Conservation (phyloP, 2,797 vertebrate genomes). For the Smutsia gigantea region DNA sequence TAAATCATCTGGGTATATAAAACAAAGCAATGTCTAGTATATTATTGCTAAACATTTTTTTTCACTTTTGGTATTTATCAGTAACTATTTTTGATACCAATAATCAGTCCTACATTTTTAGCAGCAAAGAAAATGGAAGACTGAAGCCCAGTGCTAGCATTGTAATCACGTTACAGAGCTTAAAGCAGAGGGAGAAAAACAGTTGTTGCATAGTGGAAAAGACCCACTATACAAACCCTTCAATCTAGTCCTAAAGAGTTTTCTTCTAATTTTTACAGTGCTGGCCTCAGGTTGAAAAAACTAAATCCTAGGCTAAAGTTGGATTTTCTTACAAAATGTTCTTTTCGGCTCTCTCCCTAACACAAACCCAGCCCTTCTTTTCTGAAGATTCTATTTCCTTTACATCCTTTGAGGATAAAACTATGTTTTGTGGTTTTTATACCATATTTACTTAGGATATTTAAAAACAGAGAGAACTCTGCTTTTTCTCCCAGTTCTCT, state of each 20-base stretch:
- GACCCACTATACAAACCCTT: neutral
- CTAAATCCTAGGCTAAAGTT: neutral
- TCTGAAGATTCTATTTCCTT: constrained; percentile 44
- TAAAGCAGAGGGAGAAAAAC: neutral
- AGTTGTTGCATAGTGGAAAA: neutral
- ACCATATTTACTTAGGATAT: neutral
- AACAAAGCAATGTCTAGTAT: neutral
- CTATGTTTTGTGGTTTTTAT: neutral
- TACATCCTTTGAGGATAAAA: constrained; percentile 34
- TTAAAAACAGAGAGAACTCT: neutral
- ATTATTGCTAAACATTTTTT: neutral
- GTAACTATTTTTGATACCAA: neutral
- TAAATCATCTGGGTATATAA: neutral
- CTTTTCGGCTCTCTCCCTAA: neutral
- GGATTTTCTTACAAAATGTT: neutral
- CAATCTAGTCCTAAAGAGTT: neutral
- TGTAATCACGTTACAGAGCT: neutral
- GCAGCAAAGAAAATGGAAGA: neutral
- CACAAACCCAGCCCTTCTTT: neutral
- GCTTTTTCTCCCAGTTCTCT: neutral
- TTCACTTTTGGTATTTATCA: neutral
- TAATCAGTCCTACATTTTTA: neutral
- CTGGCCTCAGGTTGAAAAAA: neutral
- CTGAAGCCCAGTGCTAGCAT: neutral
- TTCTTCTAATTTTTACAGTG: constrained; percentile 36